phyloP scores from a whole-genome alignment of 53 echinoderm and acorn worm genomes.

The Glandiceps talaboti region DNA sequence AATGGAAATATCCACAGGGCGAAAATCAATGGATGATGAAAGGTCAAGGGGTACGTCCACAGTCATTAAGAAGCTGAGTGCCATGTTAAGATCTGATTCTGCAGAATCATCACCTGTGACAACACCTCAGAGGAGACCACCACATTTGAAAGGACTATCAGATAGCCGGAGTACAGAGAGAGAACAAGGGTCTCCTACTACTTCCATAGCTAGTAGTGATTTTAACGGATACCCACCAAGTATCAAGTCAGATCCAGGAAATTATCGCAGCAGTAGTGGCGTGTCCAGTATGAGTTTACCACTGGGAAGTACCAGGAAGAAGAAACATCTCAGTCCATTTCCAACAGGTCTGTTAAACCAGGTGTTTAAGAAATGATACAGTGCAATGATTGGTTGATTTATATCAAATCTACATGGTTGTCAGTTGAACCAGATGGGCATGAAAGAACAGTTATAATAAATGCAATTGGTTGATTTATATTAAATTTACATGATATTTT shows the following conservation, averaged over 20 bases:
- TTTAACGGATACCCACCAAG: slow-evolving; percentile 41
- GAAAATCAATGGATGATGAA: slow-evolving; percentile 5
- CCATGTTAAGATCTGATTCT: slow-evolving; percentile 83
- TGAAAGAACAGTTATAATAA: too few species aligned
- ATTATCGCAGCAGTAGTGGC: slow-evolving; percentile 43
- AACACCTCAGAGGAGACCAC: slow-evolving; percentile 65
- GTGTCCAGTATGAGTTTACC: slow-evolving; percentile 64
- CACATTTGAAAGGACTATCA: slow-evolving; percentile 67
- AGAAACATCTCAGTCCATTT: slow-evolving; percentile 71
- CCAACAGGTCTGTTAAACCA: slow-evolving; percentile 55
- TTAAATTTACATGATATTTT: too few species aligned
- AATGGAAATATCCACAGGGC: slow-evolving; percentile 14
- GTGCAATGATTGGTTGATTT: too few species aligned
- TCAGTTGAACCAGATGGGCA: too few species aligned
- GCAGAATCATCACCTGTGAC: slow-evolving; percentile 72
- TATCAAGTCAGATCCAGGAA: slow-evolving; percentile 81
- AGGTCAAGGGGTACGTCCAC: slow-evolving; percentile 49
- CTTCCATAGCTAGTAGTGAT: slow-evolving; percentile 44
- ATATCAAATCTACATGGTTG: too few species aligned
- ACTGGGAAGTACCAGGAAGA: slow-evolving; percentile 40
- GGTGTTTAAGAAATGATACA: too few species aligned
- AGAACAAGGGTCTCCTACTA: slow-evolving; percentile 31
- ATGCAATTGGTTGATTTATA: too few species aligned
- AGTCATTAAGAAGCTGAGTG: slow-evolving; percentile 79
- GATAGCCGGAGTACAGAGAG: slow-evolving; percentile 34